Conservation (phyloP, 1,140 invertebrate genomes). For the Lethocerus indicus region DNA sequence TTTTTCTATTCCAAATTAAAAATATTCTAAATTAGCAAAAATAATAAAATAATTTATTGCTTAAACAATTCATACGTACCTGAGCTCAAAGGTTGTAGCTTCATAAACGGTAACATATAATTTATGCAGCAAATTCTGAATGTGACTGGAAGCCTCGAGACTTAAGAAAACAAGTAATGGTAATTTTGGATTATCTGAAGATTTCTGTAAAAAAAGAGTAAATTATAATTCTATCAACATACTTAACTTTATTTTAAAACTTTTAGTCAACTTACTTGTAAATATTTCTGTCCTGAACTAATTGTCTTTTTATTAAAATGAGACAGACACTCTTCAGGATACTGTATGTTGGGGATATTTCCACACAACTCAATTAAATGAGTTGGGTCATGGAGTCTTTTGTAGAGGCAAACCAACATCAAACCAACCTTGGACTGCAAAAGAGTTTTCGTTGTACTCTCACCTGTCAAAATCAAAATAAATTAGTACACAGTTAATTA, state of each 20-base stretch:
- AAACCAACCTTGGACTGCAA: constrained; percentile 5
- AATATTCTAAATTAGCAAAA: neutral
- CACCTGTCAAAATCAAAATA: constrained; percentile 1
- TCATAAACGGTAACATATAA: constrained; percentile 6
- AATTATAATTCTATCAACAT: neutral
- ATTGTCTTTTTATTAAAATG: neutral
- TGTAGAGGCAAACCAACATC: constrained; percentile 7
- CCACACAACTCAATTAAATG: constrained; percentile 6
- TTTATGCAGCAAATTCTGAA: constrained; percentile 12
- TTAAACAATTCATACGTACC: constrained; percentile 8
- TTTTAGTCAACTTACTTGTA: constrained; percentile 6
- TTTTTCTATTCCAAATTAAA: neutral
- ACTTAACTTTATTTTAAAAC: neutral
- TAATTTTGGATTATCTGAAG: neutral
- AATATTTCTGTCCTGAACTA: neutral
- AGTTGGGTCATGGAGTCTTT: constrained; percentile 8
- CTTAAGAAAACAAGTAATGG: constrained; percentile 6
- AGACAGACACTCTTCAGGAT: constrained; percentile 2
- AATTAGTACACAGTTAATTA: neutral
- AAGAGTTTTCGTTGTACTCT: constrained; percentile 1
- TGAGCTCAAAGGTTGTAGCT: constrained; percentile 8
- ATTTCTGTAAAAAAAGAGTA: neutral
- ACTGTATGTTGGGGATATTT: neutral
- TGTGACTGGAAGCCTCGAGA: constrained; percentile 7
- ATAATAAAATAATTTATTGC: neutral